Conservation (phyloP, 2,888 invertebrate species). For the Selenia dentaria region DNA sequence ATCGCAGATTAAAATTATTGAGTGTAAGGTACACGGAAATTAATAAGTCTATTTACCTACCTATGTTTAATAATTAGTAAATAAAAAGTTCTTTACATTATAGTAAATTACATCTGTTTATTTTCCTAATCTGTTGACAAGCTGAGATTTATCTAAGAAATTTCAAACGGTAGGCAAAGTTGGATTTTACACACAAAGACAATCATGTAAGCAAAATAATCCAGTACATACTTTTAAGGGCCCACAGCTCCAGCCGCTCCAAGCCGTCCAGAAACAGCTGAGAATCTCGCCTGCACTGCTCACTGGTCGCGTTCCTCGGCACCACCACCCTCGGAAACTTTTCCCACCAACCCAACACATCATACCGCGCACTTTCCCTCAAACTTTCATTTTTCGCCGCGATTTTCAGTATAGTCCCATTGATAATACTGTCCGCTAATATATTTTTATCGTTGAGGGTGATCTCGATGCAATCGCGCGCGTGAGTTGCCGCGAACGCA, state of each 20-base stretch:
- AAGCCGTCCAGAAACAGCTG: slow-evolving; percentile 64
- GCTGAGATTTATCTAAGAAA: no score
- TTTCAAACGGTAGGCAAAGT: no score
- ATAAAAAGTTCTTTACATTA: no score
- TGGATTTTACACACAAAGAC: no score
- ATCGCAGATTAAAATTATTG: no score
- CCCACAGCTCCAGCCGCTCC: slow-evolving; percentile 76
- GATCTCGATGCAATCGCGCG: slow-evolving; percentile 75
- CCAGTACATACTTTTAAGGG: slow-evolving; percentile 80
- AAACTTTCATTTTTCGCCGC: slow-evolving; percentile 56
- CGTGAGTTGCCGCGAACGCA: slow-evolving; percentile 46
- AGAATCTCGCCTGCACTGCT: slow-evolving; percentile 73
- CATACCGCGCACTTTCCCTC: slow-evolving; percentile 52
- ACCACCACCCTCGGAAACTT: slow-evolving; percentile 72
- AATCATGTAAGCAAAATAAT: no score
- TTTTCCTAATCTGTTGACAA: no score
- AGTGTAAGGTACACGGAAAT: no score
- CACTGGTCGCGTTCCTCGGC: slow-evolving; percentile 73
- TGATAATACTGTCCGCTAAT: slow-evolving; percentile 58
- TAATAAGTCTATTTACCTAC: no score
- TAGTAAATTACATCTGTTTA: no score
- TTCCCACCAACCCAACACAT: slow-evolving; percentile 68
- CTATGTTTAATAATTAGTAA: no score
- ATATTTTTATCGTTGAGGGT: slow-evolving; percentile 61
- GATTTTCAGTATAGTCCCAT: slow-evolving; percentile 62